phyloP scores from a whole-genome alignment of 2,888 invertebrate species.

The Apoderus coryli region DNA sequence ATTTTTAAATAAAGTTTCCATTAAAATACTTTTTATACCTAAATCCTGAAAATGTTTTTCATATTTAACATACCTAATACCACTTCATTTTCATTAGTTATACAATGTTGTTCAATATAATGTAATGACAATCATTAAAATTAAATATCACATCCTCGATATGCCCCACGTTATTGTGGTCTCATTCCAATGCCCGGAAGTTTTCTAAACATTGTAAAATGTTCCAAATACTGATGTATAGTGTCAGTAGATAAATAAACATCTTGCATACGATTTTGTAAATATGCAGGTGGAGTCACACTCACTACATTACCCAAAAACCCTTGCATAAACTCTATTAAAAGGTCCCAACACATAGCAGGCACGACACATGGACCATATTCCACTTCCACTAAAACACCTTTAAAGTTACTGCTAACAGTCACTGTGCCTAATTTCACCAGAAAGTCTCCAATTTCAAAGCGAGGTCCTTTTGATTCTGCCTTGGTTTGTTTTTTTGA shows the following conservation, averaged over 20 bases:
- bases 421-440: constrained; percentile 88
- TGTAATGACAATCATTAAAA: too few species aligned
- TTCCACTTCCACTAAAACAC: constrained; percentile 85
- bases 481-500: constrained; percentile 75
- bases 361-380: constrained; percentile 84
- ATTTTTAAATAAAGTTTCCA: too few species aligned
- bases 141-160: too few species aligned
- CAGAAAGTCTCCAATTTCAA: constrained; percentile 82
- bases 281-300: constrained; percentile 58
- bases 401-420: constrained; percentile 86
- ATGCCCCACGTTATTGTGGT: constrained; percentile 15
- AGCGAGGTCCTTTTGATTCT: constrained; percentile 78
- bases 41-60: too few species aligned
- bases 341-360: constrained; percentile 77
- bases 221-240: constrained; percentile 86
- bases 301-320: constrained; percentile 66
- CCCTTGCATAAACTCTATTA: constrained; percentile 84
- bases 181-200: constrained; percentile 42
- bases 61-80: too few species aligned
- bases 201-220: constrained; percentile 80
- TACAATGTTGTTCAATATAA: too few species aligned
- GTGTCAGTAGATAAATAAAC: constrained; percentile 85
- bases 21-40: too few species aligned
- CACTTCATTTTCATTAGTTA: too few species aligned
- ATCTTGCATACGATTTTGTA: constrained; percentile 63